Evolutionary conservation across 1,140 invertebrate genomes (phyloP), one percentile per base, ranked within the genome.

Genomic region (Papilio polyxenes): DNA sequence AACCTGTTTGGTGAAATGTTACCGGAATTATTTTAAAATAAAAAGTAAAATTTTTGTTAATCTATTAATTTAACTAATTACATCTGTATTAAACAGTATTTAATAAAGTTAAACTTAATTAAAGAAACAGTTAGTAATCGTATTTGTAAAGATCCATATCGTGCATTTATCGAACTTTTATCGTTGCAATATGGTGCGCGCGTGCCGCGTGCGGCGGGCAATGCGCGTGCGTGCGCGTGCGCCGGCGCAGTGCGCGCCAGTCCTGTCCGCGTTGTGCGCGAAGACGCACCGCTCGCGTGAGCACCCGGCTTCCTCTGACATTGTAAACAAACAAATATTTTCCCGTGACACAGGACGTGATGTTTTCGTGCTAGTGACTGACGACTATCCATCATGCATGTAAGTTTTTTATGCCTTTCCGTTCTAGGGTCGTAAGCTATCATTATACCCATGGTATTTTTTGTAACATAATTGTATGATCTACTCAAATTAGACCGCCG

Each of bases 331-430:
- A 86, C 89, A 90, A 85, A 85, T 86, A 86, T 85, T 85, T 85
- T 82, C 78, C 85, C 85, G 87, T 91, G 89, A 91, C 90, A 87
- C 85, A 75, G 81, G 85, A 82, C 84, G 85, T 89, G 87, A 89
- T 91, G 90, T 89, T 90, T 85, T 87, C 85, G 87, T 92, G 87
- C 81, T 88, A 90, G 89, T 91, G 82, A 87, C 83, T 87, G 82
- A 87, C 86, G 85, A 89, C 85, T 85, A 15, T 48, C 78, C 88
- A 92, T 91, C 88, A 94, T 94, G 93, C 93, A 94, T 90, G 93
- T 94, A 87, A 94, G 93, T 92, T 56, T 82, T 82, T 81, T 85
- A 44, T 62, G 4, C 17, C 48, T 31, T 62, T 59, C 82, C 74
- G 40, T n/a, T 20, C 74, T n/a, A 75, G n/a, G 48, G 40, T 40